Conservation (phyloP, 2,888 invertebrate genomes). For the Diadromus collaris region DNA sequence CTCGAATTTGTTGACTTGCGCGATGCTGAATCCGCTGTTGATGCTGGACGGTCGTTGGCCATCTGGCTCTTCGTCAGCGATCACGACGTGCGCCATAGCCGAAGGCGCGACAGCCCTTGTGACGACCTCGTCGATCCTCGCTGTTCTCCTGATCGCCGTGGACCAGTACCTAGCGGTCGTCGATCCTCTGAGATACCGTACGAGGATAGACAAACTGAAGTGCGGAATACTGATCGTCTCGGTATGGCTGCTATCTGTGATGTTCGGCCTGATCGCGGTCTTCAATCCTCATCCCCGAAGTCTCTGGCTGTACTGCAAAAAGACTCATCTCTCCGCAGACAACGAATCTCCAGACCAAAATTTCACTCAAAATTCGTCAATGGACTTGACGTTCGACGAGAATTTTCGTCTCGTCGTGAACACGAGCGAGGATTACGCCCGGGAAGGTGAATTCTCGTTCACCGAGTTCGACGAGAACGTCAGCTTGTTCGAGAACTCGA, state of each 20-base stretch:
- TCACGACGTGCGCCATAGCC: slow-evolving; percentile 81
- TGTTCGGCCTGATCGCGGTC: slow-evolving; percentile 80
- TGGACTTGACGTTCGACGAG: slow-evolving; percentile 47
- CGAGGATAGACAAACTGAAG: slow-evolving; percentile 81
- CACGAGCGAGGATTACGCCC: slow-evolving; percentile 48
- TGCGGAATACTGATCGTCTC: slow-evolving; percentile 80
- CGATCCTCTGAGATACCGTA: slow-evolving; percentile 84
- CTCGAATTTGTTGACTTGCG: slow-evolving; percentile 82
- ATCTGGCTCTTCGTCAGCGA: slow-evolving; percentile 79
- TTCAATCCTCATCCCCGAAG: slow-evolving; percentile 80
- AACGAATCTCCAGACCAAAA: slow-evolving; percentile 47
- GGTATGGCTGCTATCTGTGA: slow-evolving; percentile 81
- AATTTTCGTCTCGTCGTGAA: slow-evolving; percentile 44
- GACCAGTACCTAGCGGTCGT: slow-evolving; percentile 86
- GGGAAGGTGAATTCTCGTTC: slow-evolving; percentile 43
- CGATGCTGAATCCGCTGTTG: slow-evolving; percentile 80
- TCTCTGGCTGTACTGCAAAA: slow-evolving; percentile 79
- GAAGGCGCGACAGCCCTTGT: slow-evolving; percentile 85
- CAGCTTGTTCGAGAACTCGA: slow-evolving; percentile 60
- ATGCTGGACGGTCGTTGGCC: slow-evolving; percentile 81
- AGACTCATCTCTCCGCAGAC: background rate
- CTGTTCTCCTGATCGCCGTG: slow-evolving; percentile 84
- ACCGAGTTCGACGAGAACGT: slow-evolving; percentile 59
- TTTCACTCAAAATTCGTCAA: slow-evolving; percentile 26
- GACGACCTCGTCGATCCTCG: slow-evolving; percentile 83